Conservation (phyloP, 2,888 invertebrate genomes). For the Oscheius sp. region DNA sequence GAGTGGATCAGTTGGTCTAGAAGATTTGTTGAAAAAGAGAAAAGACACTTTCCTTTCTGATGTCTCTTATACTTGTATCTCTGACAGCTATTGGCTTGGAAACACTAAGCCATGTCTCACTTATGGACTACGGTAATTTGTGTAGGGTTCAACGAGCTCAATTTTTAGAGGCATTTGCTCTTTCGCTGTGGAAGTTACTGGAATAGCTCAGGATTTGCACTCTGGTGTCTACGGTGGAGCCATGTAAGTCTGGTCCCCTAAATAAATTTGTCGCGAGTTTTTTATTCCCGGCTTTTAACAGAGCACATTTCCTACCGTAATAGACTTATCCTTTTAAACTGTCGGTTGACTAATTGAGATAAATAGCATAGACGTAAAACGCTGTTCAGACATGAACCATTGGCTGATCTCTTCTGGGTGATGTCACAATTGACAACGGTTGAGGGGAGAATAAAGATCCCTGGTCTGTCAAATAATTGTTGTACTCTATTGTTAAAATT, state of each 20-base stretch:
- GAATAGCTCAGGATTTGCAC: slow-evolving; percentile 89
- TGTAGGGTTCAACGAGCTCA: background rate
- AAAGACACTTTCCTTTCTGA: slow-evolving; percentile 70
- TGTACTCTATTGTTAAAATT: slow-evolving; percentile 7
- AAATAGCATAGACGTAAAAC: background rate
- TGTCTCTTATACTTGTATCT: slow-evolving; percentile 94
- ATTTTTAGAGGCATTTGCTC: slow-evolving; percentile 78
- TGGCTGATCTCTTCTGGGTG: slow-evolving; percentile 88
- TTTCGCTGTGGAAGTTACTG: slow-evolving; percentile 83
- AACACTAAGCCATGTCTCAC: slow-evolving; percentile 94
- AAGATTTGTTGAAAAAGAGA: slow-evolving; percentile 80
- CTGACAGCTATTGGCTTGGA: slow-evolving; percentile 98
- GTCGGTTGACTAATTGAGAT: background rate
- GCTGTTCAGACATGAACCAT: slow-evolving; percentile 79
- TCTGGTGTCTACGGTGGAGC: slow-evolving; percentile 95
- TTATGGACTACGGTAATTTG: slow-evolving; percentile 80
- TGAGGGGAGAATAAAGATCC: slow-evolving; percentile 79
- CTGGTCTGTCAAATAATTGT: slow-evolving; percentile 73
- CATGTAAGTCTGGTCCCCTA: slow-evolving; percentile 76
- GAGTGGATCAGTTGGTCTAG: slow-evolving; percentile 92
- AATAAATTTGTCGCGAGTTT: background rate
- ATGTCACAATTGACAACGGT: slow-evolving; percentile 80
- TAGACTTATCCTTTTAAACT: background rate
- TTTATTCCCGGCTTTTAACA: background rate
- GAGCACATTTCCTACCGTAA: background rate